Base-by-base conservation (phyloP, 2,888 invertebrate species). In the Yponomeuta plumbellus region DNA sequence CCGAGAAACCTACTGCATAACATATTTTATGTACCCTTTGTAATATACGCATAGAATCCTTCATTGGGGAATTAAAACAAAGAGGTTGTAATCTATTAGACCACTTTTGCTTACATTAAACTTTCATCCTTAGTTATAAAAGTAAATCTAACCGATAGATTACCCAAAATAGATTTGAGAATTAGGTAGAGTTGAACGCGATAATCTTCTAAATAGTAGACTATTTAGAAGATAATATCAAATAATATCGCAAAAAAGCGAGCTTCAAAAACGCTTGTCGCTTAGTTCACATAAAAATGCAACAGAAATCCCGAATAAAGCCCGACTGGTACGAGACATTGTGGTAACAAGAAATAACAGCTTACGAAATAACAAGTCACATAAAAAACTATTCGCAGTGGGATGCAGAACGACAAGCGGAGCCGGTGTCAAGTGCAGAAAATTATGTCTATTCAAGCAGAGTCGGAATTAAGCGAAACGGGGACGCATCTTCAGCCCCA, bases 361-460 rank as follows among this genome's bases (percentile, higher is more conserved):
- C 44, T 52, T 52, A 66, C 64, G 67, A 73, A 70, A 75, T 77
- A 77, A 76, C 76, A 76, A 81, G 76, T 79, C 78, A 78, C 77
- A 77, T 86, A 87, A 81, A 75, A 80, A 80, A 83, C 81, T 83
- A 84, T 85, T 80, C 79, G 72, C 56, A 65, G 44, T 61, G 20
- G 66, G 44, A 62, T 77, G 75, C 78, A 85, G 88, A 87, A 86
- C 87, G 85, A 83, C 80, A 79, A 74, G 75, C 76, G n/a, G 87
- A 86, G 83, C 78, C 81, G 79, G 84, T 86, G 87, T 91, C 88
- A 90, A 88, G 88, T 85, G 81, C 86, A 88, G 88, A 85, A 88
- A 89, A 89, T 90, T 87, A 87, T 89, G 86, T 88, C 84, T 86
- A 89, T 90, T 91, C 87, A 89, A 81, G 84, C 82, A 74, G 80